Evolutionary conservation across 2,888 invertebrate genomes (phyloP), one percentile per base, ranked within the genome.

Genomic region (Diaphora mendica): DNA sequence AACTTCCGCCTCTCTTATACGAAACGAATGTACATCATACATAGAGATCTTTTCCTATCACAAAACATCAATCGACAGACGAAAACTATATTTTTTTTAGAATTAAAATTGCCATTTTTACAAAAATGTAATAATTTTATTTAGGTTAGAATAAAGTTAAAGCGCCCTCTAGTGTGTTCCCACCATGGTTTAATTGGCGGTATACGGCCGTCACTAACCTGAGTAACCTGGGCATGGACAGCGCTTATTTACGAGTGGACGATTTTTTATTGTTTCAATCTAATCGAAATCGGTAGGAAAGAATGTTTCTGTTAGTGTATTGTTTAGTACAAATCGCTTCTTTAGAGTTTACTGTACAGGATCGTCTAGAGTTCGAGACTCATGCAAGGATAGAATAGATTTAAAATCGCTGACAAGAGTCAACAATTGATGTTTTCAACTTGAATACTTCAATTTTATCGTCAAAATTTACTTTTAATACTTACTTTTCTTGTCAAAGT

Each of bases 181-280:
- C 85, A 82, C 87, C 87, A 86, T 80, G 72, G 74, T 81, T 86
- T 90, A 88, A 90, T 91, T 89, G 89, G 8, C 81, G 83, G 85
- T 88, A 89, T 88, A 90, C 84, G 83, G 42, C 42, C 44, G n/a
- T n/a, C 30, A 44, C 59, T 13, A 44, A 81, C 72, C 70, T 72
- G 75, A 77, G 83, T 13, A 44, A 81, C 72, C 70, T 72, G 75
- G 78, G 83, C 78, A 42, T 42, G 77, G 77, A 75, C 62, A 78
- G 78, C 78, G 72, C 64, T 79, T 76, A 84, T 84, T 83, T 83
- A 83, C 81, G 84, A 84, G 51, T 78, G 77, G 64, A 70, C 68
- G 72, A 73, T 70, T 78, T 84, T 83, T 83, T 79, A 84, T 79
- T 74, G 69, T 82, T 79, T 82, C 75, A 69, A 84, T 82, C 78